Evolutionary conservation across 2,797 vertebrate genomes (phyloP).

Genomic region (Pogoniulus pusillus): DNA sequence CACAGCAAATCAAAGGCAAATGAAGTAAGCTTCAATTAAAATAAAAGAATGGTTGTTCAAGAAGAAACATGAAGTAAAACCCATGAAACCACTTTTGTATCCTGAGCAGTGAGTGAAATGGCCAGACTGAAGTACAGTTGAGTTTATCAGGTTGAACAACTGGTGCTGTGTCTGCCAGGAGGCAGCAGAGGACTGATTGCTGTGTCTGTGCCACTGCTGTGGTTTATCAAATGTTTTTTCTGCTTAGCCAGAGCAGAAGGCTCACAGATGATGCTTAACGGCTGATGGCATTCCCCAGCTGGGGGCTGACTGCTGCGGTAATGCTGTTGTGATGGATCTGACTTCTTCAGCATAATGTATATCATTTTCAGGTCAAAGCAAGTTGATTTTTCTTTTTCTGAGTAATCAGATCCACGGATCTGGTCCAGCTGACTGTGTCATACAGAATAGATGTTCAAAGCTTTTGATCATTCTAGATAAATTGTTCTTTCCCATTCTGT

Average conservation of each 20-base stretch:
- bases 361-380: not conserved
- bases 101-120: not conserved
- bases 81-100: not conserved
- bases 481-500: not conserved
- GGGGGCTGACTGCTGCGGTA: not conserved
- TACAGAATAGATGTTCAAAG: not conserved
- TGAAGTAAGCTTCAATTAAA: not conserved
- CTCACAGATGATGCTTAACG: not conserved
- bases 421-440: not conserved
- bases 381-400: not conserved
- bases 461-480: not conserved
- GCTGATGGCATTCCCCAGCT: not conserved
- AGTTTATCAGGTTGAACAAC: not conserved
- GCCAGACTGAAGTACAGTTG: not conserved
- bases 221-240: not conserved
- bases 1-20: not conserved
- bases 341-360: not conserved
- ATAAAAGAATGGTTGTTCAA: rapidly evolving
- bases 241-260: not conserved
- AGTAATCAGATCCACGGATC: not conserved
- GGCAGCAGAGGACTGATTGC: not conserved
- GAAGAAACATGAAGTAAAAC: not conserved
- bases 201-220: not conserved
- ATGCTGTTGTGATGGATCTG: not conserved
- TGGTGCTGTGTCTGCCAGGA: not conserved